A percentile compares a stretch with the other conserved stretches of the same genome.
phyloP scores from a whole-genome alignment of 2,888 invertebrate genomes.

The Helleia helle region DNA sequence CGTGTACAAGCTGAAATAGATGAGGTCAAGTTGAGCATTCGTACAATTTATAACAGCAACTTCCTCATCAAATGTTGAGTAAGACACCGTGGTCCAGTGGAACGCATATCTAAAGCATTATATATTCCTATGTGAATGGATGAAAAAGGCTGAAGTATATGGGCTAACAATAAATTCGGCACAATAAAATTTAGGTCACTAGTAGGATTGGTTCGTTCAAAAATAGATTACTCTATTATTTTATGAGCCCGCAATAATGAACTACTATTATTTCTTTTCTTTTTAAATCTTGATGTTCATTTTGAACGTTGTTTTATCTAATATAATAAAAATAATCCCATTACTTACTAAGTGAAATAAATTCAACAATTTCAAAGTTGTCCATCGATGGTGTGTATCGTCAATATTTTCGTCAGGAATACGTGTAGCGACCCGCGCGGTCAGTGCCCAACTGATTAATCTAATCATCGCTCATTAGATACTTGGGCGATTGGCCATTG shows the following conservation, averaged over 20 bases:
- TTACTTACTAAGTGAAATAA: constrained; percentile 51
- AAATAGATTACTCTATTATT: constrained; percentile 24
- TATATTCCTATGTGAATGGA: too few species aligned
- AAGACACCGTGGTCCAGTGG: too few species aligned
- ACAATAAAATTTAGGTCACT: constrained; percentile 5
- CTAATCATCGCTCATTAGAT: constrained; percentile 58
- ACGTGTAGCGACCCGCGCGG: constrained; percentile 36
- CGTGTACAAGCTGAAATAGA: too few species aligned
- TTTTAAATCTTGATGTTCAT: neutral
- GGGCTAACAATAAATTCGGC: too few species aligned
- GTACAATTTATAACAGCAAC: too few species aligned
- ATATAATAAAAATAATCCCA: constrained; percentile 10
- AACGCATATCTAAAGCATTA: too few species aligned
- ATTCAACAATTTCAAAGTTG: constrained; percentile 48
- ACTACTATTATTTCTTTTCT: neutral
- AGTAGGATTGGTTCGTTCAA: constrained; percentile 13
- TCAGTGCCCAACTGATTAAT: constrained; percentile 58
- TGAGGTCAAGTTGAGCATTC: too few species aligned
- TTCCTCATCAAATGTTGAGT: too few species aligned
- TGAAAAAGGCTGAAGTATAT: too few species aligned
- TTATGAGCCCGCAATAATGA: constrained; percentile 3
- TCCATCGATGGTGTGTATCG: constrained; percentile 34
- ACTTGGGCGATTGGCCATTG: constrained; percentile 47
- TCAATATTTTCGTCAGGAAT: constrained; percentile 23
- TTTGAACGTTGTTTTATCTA: neutral